Conservation (phyloP, 2,888 invertebrate species). For the Rhopalosiphum nymphaeae region DNA sequence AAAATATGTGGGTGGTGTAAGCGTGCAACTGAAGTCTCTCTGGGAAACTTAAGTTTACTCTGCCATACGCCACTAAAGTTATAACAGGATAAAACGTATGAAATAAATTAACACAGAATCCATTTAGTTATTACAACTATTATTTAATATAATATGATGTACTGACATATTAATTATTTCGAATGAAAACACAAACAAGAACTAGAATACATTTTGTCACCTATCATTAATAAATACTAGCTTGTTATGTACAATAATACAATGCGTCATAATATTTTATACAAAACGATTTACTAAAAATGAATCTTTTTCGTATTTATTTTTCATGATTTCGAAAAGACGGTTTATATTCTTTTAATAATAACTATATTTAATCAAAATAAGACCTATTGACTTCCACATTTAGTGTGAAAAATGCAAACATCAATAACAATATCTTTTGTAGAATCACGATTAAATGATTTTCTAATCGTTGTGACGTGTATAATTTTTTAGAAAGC, state of each 20-base stretch:
- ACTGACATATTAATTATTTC: conserved; percentile 42
- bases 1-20: too few species aligned
- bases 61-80: too few species aligned
- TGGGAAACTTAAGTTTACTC: too few species aligned
- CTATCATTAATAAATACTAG: neutral
- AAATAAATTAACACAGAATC: neutral
- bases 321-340: neutral
- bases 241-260: conserved; percentile 11
- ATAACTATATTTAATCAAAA: neutral
- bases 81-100: neutral
- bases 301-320: neutral
- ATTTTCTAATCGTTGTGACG: neutral
- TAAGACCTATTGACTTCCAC: neutral
- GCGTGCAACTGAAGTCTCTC: too few species aligned
- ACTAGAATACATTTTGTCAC: conserved; percentile 21
- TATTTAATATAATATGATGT: conserved; percentile 19
- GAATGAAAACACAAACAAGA: conserved; percentile 48
- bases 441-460: neutral
- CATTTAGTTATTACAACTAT: conserved; percentile 11
- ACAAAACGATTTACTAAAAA: conserved; percentile 33
- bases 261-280: conserved; percentile 1
- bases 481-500: neutral
- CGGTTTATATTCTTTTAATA: neutral
- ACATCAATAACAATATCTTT: neutral
- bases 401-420: neutral